Base-by-base conservation (phyloP, 2,888 invertebrate genomes). In the Aromia moschata region DNA sequence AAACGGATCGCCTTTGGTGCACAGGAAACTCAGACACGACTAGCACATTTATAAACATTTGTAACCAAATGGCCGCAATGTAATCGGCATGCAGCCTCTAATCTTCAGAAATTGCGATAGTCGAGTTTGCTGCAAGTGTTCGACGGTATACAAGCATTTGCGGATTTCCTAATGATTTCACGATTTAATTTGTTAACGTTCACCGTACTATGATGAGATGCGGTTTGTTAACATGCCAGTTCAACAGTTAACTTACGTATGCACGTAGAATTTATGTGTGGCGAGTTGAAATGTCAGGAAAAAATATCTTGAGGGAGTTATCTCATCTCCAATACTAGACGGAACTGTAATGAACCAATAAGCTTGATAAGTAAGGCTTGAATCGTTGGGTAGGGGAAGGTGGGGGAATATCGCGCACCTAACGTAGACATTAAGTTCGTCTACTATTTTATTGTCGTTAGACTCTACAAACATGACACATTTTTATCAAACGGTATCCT, bases 31-130 rank as follows among this genome's bases (percentile, higher is more conserved):
- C 33, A 31, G 33, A 25, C 30, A 45, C 44, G 46, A 46, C 16
- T 33, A 16, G 2, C 20, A 43, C 11, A 44, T 53, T 17, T 43
- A 41, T 31, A 45, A 53, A 53, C 45, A 20, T 40, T 37, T 17
- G 16, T 16, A 61, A 60, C 57, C 52, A 67, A 60, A 36, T 58
- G 65, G 65, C 65, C 18, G 47, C 46, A 58, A 7, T 25, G 65
- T 57, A 58, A 58, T 60, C 68, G 64, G 65, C 62, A 43, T 58
- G 46, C n/a, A 51, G 58, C 52, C 62, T 68, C 57, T 68, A 65
- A 68, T 68, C 66, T 63, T 64, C 25, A 57, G 52, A 68, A 63
- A 68, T 66, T 66, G 62, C 49, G 56, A n/a, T 25, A 60, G 49
- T 59, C 55, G 59, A 62, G 31, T 51, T 54, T 43, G 33, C 47